phyloP scores from a whole-genome alignment of 2,797 vertebrate species.

The Galago senegalensis region DNA sequence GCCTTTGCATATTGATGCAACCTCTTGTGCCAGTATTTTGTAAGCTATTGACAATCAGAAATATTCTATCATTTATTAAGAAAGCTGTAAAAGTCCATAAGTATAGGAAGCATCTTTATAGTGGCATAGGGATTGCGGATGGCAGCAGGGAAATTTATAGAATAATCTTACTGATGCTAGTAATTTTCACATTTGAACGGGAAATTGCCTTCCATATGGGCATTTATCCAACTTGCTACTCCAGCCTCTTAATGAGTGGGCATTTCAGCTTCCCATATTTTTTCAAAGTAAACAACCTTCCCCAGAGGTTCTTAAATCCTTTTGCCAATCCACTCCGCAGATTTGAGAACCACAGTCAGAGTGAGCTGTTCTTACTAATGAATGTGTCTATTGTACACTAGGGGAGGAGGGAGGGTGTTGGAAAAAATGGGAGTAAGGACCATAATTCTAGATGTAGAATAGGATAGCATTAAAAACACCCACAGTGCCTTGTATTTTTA shows the following conservation, averaged over 20 bases:
- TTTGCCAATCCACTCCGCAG: not conserved
- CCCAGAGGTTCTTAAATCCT: not conserved
- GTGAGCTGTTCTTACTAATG: slow-evolving; percentile 36
- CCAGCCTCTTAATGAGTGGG: not conserved
- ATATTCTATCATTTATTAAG: slow-evolving; percentile 45
- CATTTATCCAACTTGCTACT: slow-evolving; percentile 39
- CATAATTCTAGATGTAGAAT: not conserved
- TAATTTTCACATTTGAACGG: slow-evolving; percentile 65
- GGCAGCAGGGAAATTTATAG: slow-evolving; percentile 6
- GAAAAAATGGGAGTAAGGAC: not conserved
- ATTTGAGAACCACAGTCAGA: not conserved
- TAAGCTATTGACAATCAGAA: slow-evolving; percentile 46
- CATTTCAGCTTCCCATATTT: not conserved
- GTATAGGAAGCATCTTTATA: slow-evolving; percentile 20
- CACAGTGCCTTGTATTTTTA: not conserved
- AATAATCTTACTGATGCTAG: slow-evolving; percentile 39
- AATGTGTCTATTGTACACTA: slow-evolving; percentile 10
- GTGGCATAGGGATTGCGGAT: not conserved
- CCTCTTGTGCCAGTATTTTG: slow-evolving; percentile 36
- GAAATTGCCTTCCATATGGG: slow-evolving; percentile 47
- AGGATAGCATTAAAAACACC: not conserved
- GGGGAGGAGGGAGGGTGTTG: not conserved
- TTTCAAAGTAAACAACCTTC: slow-evolving; percentile 19
- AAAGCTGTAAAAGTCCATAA: not conserved
- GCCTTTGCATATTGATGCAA: not conserved